These are phyloP conservation scores for Perithous albicinctus DNA, from an alignment of 2,888 invertebrate genomes.

Conservation along the genomic window DNA sequence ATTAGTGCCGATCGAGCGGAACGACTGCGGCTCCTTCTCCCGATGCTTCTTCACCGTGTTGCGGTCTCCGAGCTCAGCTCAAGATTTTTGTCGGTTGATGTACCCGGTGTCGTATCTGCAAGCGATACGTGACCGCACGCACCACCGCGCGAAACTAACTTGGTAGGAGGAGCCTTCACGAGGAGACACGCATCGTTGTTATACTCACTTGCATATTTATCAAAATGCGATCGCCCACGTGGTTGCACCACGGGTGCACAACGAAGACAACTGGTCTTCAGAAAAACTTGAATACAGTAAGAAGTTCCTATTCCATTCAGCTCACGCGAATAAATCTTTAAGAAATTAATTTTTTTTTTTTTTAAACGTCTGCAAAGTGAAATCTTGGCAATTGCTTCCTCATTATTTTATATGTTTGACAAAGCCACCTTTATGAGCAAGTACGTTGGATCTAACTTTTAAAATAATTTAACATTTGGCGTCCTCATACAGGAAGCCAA, in stretches of 20 bases:
- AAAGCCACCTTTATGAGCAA: no score
- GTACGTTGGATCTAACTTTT: no score
- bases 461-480: no score
- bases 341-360: background rate
- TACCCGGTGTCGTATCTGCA: slow-evolving; percentile 68
- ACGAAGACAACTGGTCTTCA: background rate
- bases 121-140: slow-evolving; percentile 74
- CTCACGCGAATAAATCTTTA: no score
- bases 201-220: slow-evolving; percentile 75
- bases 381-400: no score
- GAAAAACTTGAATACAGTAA: background rate
- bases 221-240: slow-evolving; percentile 74
- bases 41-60: slow-evolving; percentile 12
- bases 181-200: slow-evolving; percentile 73
- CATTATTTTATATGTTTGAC: no score
- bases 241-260: slow-evolving; percentile 5
- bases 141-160: slow-evolving; percentile 75
- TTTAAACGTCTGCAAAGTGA: no score
- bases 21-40: slow-evolving; percentile 17
- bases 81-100: slow-evolving; percentile 71
- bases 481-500: no score
- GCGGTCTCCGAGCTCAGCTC: slow-evolving; percentile 5
- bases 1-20: slow-evolving; percentile 66
- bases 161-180: slow-evolving; percentile 75
- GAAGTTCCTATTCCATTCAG: background rate